Conservation (phyloP, 2,888 invertebrate genomes). For the Cephonodes hylas region DNA sequence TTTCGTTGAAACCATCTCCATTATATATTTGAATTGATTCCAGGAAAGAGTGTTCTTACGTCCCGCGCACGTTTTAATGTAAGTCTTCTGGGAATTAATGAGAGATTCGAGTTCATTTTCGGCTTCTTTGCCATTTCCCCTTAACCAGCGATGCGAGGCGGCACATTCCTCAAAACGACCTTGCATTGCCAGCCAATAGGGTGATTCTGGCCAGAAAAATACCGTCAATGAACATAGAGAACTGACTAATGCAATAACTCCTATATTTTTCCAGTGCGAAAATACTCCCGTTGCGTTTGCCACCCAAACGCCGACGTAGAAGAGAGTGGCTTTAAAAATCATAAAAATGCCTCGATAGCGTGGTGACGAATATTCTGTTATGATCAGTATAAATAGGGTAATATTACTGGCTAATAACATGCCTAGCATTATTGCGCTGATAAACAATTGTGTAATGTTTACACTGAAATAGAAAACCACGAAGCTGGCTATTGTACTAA, state of each 20-base stretch:
- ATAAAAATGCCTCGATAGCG: constrained; percentile 48
- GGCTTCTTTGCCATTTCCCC: constrained; percentile 39
- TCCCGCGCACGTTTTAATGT: constrained; percentile 23
- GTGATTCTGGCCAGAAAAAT: constrained; percentile 47
- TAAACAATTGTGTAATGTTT: constrained; percentile 37
- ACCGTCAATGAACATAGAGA: constrained; percentile 36
- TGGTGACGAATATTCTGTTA: constrained; percentile 48
- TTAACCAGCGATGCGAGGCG: constrained; percentile 42
- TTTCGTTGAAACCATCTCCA: constrained; percentile 30
- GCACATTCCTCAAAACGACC: constrained; percentile 49
- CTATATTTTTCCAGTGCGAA: constrained; percentile 48
- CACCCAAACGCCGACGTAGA: constrained; percentile 53
- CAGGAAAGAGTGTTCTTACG: constrained; percentile 21
- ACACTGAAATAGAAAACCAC: constrained; percentile 45
- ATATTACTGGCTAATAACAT: constrained; percentile 41
- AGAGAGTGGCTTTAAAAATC: constrained; percentile 48
- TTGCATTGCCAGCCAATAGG: constrained; percentile 52
- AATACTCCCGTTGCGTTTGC: constrained; percentile 51
- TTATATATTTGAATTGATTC: constrained; percentile 27
- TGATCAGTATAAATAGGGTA: constrained; percentile 44
- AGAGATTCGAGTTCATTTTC: constrained; percentile 42
- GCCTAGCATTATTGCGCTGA: constrained; percentile 46
- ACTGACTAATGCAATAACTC: constrained; percentile 35
- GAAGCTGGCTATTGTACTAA: constrained; percentile 37
- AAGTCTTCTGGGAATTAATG: constrained; percentile 39